Conservation (phyloP, 2,888 invertebrate genomes). For the Drosophila meridiana region DNA sequence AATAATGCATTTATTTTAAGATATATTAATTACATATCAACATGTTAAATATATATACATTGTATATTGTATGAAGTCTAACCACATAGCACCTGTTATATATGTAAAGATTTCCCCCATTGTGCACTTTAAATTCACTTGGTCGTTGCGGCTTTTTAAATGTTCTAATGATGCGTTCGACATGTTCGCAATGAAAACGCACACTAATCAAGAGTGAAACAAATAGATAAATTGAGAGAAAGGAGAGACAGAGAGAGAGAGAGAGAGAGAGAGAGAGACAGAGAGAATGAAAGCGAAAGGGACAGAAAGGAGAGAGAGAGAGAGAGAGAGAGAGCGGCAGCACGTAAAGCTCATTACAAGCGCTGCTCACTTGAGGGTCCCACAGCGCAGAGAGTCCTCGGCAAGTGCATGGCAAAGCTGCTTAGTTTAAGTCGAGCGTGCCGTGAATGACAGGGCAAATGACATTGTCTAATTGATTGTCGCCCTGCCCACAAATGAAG, state of each 20-base stretch:
- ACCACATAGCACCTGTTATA: background rate
- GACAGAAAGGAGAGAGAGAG: background rate
- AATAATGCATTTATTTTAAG: background rate
- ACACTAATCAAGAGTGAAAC: background rate
- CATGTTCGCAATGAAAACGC: slow-evolving; percentile 14
- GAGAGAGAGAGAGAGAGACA: background rate
- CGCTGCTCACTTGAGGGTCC: slow-evolving; percentile 21
- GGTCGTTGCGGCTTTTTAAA: slow-evolving; percentile 24
- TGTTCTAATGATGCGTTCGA: slow-evolving; percentile 34
- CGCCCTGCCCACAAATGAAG: slow-evolving; percentile 44
- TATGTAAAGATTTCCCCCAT: no score
- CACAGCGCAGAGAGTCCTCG: slow-evolving; percentile 13
- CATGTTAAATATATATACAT: background rate
- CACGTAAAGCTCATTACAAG: slow-evolving; percentile 44
- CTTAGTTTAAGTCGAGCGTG: slow-evolving; percentile 38
- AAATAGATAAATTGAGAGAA: background rate
- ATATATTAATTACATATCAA: background rate
- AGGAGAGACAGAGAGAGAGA: background rate
- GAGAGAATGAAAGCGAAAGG: background rate
- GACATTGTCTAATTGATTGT: slow-evolving; percentile 63
- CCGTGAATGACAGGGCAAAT: slow-evolving; percentile 41
- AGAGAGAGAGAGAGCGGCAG: background rate
- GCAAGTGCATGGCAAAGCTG: slow-evolving; percentile 29
- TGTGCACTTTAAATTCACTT: background rate
- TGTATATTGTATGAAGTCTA: background rate